Base-by-base conservation (phyloP, 35 echinoderm and acorn worm species). In the Antedon bifida region DNA sequence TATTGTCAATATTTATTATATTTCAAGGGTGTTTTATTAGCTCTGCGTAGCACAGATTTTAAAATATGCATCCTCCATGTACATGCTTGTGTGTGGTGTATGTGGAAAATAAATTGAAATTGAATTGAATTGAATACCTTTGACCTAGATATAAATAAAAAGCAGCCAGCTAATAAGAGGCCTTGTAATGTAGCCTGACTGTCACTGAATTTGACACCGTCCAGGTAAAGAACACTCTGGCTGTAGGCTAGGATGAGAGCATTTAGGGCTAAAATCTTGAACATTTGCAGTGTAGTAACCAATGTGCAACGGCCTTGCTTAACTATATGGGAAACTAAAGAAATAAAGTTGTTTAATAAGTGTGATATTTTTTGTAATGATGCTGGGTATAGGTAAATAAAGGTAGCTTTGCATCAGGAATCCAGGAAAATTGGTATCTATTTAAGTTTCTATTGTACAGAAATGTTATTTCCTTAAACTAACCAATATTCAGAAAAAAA, bases 131-230 rank as follows among this genome's bases (percentile, higher is more conserved):
- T 42, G 77, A 75, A 86, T 31, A 92, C 95, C 87, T 97, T 92
- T 89, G 95, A 99, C 42, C 95, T 84, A 85, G 95, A 99, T 85
- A 99, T 99, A 77, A 99, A 99, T n/a, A 99, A 78, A 80, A 99
- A 99, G 73, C 94, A 99, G 26, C 95, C 95, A 90, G 95, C 95
- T 82, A 92, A 80, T 81, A 92, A 79, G 16, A 99, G 90, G 26
- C 95, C 95, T 83, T 99, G 95, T 86, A 99, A 78, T n/a, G 94
- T 99, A 38, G 95, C 95, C 44, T 99, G 95, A 13, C 84, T 88
- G 38, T 99, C 95, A 82, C 95, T 99, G 34, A 92, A 97, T 35
- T 97, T 97, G 33, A 97, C 90, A 16, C 94, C 94, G 77, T 97
- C 94, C 26, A 97, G 75, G 64, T 97, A 97, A 0, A 97, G 85